Evolutionary conservation across 2,113 vertebrate species (phyloP).

Genomic region (Plectropomus leopardus): DNA sequence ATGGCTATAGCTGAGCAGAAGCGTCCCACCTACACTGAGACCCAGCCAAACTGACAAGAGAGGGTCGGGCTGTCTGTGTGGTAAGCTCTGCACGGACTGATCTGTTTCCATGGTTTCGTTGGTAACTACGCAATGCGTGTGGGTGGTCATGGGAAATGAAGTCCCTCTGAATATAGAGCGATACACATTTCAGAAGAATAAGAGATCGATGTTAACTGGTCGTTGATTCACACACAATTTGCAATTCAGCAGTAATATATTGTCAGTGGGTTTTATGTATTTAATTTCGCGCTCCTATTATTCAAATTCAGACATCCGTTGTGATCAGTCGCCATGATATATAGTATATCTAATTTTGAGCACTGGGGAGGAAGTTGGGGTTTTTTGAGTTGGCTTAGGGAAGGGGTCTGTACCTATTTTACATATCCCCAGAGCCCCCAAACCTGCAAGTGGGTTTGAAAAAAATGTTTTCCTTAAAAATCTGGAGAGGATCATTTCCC

Average conservation of each 20-base stretch:
- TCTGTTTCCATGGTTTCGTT: slow-evolving; percentile 60
- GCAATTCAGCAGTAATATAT: neutral
- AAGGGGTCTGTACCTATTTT: no score
- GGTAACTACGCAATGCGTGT: neutral
- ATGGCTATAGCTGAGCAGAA: neutral
- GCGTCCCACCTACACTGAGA: slow-evolving; percentile 10
- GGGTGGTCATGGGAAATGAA: slow-evolving; percentile 53
- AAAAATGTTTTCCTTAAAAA: no score
- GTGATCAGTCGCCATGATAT: neutral
- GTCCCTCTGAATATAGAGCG: neutral
- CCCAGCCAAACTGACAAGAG: neutral
- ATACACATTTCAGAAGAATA: neutral
- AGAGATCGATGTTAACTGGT: neutral
- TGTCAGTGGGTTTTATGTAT: neutral
- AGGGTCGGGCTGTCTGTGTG: neutral
- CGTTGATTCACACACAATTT: neutral
- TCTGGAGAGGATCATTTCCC: no score
- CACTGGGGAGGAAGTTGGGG: no score
- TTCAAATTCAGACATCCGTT: neutral
- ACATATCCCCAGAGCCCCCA: no score
- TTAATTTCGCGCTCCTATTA: neutral
- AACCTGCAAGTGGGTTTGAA: no score
- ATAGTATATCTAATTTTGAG: no score
- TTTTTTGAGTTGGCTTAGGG: no score
- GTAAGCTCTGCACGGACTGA: neutral